A percentile compares a stretch with the other conserved stretches of the same genome.
These are phyloP conservation scores for Drosophila mettleri DNA, from an alignment of 2,888 invertebrate genomes.

Conservation along the genomic window DNA sequence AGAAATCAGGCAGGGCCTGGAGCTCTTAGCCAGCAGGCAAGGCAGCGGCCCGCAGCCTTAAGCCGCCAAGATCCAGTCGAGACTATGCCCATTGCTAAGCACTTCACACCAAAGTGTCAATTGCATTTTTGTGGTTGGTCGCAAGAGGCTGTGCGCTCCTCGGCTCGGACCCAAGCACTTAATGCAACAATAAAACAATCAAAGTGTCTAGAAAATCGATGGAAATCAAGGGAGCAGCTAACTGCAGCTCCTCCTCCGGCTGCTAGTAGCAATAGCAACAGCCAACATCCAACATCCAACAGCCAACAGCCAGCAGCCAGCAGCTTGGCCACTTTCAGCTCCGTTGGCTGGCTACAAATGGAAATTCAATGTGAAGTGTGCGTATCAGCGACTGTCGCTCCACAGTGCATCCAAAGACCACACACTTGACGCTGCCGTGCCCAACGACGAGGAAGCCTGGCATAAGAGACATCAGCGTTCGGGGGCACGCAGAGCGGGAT, in stretches of 20 bases:
- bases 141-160: slow-evolving; percentile 37
- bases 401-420: slow-evolving; percentile 72
- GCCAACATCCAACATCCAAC: not conserved
- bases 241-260: slow-evolving; percentile 31
- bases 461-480: slow-evolving; percentile 4
- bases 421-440: slow-evolving; percentile 65
- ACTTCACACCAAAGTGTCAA: slow-evolving; percentile 78
- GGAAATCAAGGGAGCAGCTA: slow-evolving; percentile 74
- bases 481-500: slow-evolving; percentile 2
- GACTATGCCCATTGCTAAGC: slow-evolving; percentile 65
- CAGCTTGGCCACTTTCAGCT: slow-evolving; percentile 62
- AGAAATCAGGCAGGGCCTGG: slow-evolving; percentile 64
- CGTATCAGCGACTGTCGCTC: slow-evolving; percentile 79
- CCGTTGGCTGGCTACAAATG: slow-evolving; percentile 62
- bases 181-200: slow-evolving; percentile 81
- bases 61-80: slow-evolving; percentile 44
- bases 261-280: slow-evolving; percentile 28
- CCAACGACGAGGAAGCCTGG: slow-evolving; percentile 8
- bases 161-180: slow-evolving; percentile 58
- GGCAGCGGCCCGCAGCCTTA: slow-evolving; percentile 28
- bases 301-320: slow-evolving; percentile 28
- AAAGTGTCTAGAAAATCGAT: slow-evolving; percentile 81
- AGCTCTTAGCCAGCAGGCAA: slow-evolving; percentile 24
- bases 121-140: slow-evolving; percentile 77
- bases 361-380: slow-evolving; percentile 79